Percentiles rank a stretch among this genome's conserved stretches.
Conservation (phyloP, 2,888 invertebrate genomes). For the Pterobdella sp. region DNA sequence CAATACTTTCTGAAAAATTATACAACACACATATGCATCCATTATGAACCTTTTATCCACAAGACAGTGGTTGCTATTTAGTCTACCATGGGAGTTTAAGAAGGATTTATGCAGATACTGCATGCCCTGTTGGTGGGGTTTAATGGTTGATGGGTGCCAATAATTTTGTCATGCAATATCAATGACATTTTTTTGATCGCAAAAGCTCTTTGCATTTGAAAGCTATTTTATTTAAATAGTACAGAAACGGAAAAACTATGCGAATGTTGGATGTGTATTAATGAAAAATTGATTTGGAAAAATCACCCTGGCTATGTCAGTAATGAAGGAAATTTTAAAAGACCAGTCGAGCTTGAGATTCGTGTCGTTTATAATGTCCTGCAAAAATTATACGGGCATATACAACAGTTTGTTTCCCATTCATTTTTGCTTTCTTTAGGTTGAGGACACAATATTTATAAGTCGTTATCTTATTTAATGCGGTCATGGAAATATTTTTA, state of each 20-base stretch:
- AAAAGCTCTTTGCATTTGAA: not conserved
- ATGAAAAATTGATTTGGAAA: too few species aligned
- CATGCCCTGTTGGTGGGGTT: constrained; percentile 12
- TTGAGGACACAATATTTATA: too few species aligned
- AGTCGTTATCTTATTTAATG: too few species aligned
- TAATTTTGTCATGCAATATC: not conserved
- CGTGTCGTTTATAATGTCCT: constrained; percentile 16
- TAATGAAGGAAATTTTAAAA: constrained; percentile 16
- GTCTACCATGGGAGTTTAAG: constrained; percentile 17
- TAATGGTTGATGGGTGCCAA: not conserved
- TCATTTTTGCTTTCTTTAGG: too few species aligned
- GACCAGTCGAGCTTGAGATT: constrained; percentile 17
- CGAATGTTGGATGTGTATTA: too few species aligned
- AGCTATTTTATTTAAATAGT: too few species aligned
- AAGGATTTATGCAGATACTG: constrained; percentile 21
- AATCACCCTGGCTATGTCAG: constrained; percentile 17
- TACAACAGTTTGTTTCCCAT: too few species aligned
- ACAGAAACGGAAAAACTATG: too few species aligned
- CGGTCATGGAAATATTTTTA: too few species aligned
- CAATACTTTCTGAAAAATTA: too few species aligned
- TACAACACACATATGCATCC: too few species aligned
- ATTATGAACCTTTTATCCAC: constrained; percentile 19
- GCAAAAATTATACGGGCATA: too few species aligned
- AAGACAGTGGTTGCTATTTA: constrained; percentile 14
- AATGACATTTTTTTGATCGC: not conserved